Base-by-base conservation (phyloP, 2,113 vertebrate species). In the Morone saxatilis region DNA sequence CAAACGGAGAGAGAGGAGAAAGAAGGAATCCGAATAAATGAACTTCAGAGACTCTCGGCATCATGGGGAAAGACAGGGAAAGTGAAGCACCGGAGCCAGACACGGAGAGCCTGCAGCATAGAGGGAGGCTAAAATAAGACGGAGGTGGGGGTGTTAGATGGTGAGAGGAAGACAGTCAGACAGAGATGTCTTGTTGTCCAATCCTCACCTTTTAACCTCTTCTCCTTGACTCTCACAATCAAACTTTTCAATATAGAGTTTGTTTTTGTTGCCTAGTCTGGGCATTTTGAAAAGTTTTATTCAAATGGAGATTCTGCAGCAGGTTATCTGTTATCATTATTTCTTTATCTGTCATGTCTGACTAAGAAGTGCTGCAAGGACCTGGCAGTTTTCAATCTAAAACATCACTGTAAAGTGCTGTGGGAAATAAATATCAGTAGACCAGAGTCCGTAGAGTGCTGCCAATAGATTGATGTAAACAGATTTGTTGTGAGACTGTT, bases 111-210 rank as follows among this genome's bases (percentile, higher is more conserved):
- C 81, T 69, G 84, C 78, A 72, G 78, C 83, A 81, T 40, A 62
- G 47, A 84, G n/a, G 60, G 40, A 76, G 81, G 83, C 86, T 90
- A 81, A 86, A 91, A 87, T 81, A 90, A 86, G 87, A 90, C 36
- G 0, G 63, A 78, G 65, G 59, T 69, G 88, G 60, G 72, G 66
- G 78, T 76, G 86, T 85, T 50, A 51, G 60, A 65, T 20, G 61
- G 81, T 47, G 83, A 84, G 76, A 76, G 57, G 63, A n/a, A 77
- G 86, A 77, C 47, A 86, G 83, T 31, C 57, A 83, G 83, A 63
- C 71, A 84, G 83, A 77, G 72, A 66, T 45, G 65, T 61, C 85
- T 89, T 47, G 3, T 59, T 60, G 73, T 74, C 76, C 79, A 67
- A 36, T 59, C 77, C 40, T 84, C 80, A 85, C 70, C 89, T 87